Base-by-base conservation (phyloP, 2,888 invertebrate species). In the Stenodema calcarata region DNA sequence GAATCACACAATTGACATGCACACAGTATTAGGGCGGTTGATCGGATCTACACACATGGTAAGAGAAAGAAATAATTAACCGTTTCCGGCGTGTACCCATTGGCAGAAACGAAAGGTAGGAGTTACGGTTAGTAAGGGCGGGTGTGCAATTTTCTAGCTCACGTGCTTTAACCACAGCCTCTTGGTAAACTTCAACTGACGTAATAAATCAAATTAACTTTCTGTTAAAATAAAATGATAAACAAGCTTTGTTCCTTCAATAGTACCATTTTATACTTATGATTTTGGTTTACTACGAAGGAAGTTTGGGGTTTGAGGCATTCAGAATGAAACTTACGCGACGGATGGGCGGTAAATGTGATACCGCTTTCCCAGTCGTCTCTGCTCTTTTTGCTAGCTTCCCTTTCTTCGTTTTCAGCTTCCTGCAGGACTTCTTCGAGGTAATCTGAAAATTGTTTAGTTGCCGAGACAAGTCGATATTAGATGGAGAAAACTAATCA, bases 261-360 rank as follows among this genome's bases (percentile, higher is more conserved):
- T 11, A 62, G 62, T 23, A 62, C 62, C 62, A 62, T 62, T 27
- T 62, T 62, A 62, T 62, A 62, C 62, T 62, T 62, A 62, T 62
- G 62, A 62, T 6, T 62, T 62, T 62, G 62, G 18, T 62, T 11
- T 27, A n/a, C 54, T 54, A 54, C 18, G 62, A 27, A 23, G 23
- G 23, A 18, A 62, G 23, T 23, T 62, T 7, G 23, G 62, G 62
- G 18, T 18, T 62, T 16, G 16, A 54, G 18, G 54, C 18, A 30
- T 30, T 12, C 54, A 54, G 54, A 30, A 28, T 14, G 76, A 11
- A 42, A 88, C 88, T 88, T 84, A 88, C 96, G 95, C 92, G 95
- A 95, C 91, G 96, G 95, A 92, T 96, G 95, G 88, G 96, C 97
- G 90, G 96, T 97, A 91, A 97, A 97, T 89, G 96, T 97, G 89